Conservation (phyloP, 2,797 vertebrate genomes). For the Nannoperca obscura region DNA sequence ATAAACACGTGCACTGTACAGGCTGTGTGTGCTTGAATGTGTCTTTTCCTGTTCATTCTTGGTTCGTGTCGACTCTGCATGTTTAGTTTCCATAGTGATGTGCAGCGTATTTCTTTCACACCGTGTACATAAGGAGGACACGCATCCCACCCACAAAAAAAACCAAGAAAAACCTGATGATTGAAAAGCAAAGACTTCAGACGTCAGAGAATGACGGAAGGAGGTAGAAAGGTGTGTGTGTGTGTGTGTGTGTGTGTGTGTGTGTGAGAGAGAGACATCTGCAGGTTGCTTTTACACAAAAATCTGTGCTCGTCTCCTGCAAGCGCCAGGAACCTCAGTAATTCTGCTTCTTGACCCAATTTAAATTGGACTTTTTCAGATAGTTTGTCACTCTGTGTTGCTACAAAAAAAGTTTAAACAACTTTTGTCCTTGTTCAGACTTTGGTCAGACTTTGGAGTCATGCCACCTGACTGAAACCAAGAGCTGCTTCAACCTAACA, state of each 20-base stretch:
- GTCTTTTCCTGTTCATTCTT: conserved; percentile 18
- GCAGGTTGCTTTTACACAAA: not conserved
- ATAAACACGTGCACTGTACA: not conserved
- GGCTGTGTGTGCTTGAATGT: not conserved
- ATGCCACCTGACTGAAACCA: not conserved
- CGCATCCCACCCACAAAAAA: not conserved
- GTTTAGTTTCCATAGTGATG: conserved; percentile 44
- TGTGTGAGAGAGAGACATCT: no score
- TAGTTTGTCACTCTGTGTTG: not conserved
- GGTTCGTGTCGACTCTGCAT: not conserved
- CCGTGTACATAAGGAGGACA: not conserved
- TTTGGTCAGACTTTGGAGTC: not conserved
- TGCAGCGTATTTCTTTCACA: not conserved
- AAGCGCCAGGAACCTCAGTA: not conserved
- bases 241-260: no score
- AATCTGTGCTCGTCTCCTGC: not conserved
- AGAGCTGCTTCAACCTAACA: not conserved
- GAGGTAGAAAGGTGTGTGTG: not conserved
- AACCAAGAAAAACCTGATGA: not conserved
- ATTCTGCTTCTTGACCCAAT: conserved; percentile 7
- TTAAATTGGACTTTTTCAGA: not conserved
- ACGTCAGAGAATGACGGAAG: not conserved
- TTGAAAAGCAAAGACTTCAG: not conserved
- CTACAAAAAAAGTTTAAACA: not conserved
- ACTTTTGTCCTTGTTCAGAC: no score